phyloP scores from a whole-genome alignment of 2,888 invertebrate genomes.

The Epirrita christyi region DNA sequence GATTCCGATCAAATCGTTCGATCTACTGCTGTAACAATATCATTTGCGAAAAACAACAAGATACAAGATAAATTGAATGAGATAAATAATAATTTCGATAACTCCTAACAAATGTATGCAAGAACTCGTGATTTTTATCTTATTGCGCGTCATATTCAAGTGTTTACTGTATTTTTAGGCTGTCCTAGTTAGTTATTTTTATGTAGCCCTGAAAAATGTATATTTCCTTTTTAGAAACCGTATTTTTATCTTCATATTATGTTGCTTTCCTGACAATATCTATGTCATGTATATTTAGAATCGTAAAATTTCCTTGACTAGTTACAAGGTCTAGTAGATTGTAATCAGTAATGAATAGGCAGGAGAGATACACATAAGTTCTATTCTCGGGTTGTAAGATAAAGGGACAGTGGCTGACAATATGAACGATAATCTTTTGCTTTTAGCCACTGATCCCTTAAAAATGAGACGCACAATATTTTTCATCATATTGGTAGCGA shows the following conservation, averaged over 20 bases:
- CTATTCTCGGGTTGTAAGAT: neutral
- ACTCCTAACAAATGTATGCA: slow-evolving; percentile 37
- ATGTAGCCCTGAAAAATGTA: slow-evolving; percentile 7
- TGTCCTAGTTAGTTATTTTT: slow-evolving; percentile 29
- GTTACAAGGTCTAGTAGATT: slow-evolving; percentile 1
- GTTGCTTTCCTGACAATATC: slow-evolving; percentile 24
- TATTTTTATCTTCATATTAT: slow-evolving; percentile 10
- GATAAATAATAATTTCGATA: slow-evolving; percentile 38
- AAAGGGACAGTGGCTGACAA: neutral
- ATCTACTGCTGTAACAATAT: slow-evolving; percentile 36
- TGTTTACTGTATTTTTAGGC: slow-evolving; percentile 25
- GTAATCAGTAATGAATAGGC: slow-evolving; percentile 7
- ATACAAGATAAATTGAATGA: slow-evolving; percentile 38
- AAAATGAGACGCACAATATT: neutral
- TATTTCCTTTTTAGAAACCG: slow-evolving; percentile 8
- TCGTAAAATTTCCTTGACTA: slow-evolving; percentile 11
- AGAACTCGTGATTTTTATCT: slow-evolving; percentile 44
- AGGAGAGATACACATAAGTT: neutral
- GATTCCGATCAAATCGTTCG: slow-evolving; percentile 31
- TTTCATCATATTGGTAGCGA: neutral
- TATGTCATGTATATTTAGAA: slow-evolving; percentile 20
- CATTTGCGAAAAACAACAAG: slow-evolving; percentile 34
- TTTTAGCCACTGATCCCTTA: neutral
- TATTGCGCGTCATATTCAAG: slow-evolving; percentile 38
- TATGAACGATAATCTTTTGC: neutral